phyloP scores from a whole-genome alignment of 2,113 vertebrate genomes.

The Hippoglossus stenolepis region DNA sequence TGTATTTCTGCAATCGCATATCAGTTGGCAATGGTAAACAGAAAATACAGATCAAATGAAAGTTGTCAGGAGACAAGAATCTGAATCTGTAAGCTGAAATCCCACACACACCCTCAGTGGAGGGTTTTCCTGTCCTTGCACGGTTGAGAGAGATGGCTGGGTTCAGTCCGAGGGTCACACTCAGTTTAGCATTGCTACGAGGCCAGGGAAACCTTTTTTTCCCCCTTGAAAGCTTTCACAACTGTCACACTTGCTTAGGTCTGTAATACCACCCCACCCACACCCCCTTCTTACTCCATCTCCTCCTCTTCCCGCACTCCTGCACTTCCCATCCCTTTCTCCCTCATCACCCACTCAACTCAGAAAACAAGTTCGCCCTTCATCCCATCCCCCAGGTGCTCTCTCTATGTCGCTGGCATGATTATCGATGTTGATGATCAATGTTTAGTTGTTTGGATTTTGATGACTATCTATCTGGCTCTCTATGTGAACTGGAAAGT shows the following conservation, averaged over 20 bases:
- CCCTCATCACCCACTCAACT: not conserved
- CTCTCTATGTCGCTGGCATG: not conserved
- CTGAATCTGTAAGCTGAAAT: slow-evolving; percentile 39
- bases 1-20: not conserved
- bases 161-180: slow-evolving; percentile 63
- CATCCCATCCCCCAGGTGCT: not conserved
- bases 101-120: slow-evolving; percentile 21
- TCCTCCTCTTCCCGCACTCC: slow-evolving; percentile 19
- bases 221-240: slow-evolving; percentile 70
- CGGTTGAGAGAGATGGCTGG: slow-evolving; percentile 38
- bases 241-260: slow-evolving; percentile 76
- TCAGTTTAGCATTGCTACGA: slow-evolving; percentile 73
- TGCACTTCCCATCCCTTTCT: not conserved
- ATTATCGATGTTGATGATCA: not conserved
- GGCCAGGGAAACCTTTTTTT: slow-evolving; percentile 62
- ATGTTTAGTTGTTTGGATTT: not conserved
- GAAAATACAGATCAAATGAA: slow-evolving; percentile 29
- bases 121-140: slow-evolving; percentile 42
- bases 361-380: slow-evolving; percentile 38
- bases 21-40: not conserved
- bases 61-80: slow-evolving; percentile 6
- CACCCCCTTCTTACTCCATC: not conserved
- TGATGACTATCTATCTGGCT: not conserved
- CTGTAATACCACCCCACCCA: slow-evolving; percentile 35
- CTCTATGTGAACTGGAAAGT: not conserved